phyloP scores from a whole-genome alignment of 2,113 vertebrate genomes.

The Accipiter virgatus region DNA sequence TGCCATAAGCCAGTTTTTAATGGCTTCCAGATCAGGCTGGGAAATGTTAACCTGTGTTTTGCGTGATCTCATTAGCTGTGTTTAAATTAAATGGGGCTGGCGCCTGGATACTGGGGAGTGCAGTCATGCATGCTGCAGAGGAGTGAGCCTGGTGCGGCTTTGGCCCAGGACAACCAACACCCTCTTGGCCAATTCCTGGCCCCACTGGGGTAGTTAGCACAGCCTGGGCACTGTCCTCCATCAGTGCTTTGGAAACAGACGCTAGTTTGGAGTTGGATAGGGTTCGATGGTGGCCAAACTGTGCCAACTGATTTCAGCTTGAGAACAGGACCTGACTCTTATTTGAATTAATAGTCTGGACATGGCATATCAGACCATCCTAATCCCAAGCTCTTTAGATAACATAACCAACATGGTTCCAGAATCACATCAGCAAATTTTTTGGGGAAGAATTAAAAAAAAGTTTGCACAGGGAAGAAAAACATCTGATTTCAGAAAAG shows the following conservation, averaged over 20 bases:
- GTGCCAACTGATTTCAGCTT: background rate
- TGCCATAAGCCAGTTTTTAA: background rate
- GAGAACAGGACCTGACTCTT: background rate
- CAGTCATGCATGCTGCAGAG: fast-evolving
- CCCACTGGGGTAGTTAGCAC: background rate
- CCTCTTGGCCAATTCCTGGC: background rate
- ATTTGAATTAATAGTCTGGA: background rate
- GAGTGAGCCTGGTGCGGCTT: background rate
- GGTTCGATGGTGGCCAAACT: background rate
- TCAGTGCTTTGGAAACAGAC: background rate
- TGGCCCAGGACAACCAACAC: background rate
- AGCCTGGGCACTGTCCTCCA: background rate
- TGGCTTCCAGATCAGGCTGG: background rate
- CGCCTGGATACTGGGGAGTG: background rate
- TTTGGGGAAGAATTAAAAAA: background rate
- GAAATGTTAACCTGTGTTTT: background rate
- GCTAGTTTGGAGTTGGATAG: fast-evolving
- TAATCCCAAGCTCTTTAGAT: background rate
- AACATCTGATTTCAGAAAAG: background rate
- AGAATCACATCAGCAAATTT: background rate
- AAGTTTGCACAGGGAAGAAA: background rate
- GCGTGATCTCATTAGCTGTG: background rate
- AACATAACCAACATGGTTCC: background rate
- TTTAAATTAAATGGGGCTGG: background rate
- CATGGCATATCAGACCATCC: background rate